phyloP scores from a whole-genome alignment of 1,140 invertebrate species.

The Apolygus lucorum region DNA sequence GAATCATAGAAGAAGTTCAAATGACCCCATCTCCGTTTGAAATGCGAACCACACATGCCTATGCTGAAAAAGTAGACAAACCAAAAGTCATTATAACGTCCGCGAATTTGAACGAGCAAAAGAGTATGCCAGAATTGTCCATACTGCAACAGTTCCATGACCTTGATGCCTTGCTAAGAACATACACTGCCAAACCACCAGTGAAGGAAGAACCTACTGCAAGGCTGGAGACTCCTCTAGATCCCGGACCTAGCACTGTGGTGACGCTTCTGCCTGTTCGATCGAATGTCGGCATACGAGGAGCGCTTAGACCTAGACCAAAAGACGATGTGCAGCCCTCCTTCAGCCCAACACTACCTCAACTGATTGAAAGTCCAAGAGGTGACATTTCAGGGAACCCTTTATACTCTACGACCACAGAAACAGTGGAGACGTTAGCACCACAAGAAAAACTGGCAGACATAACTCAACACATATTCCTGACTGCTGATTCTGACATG shows the following conservation, averaged over 20 bases:
- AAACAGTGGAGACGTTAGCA: slow-evolving; percentile 5
- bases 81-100: slow-evolving; percentile 5
- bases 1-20: slow-evolving; percentile 11
- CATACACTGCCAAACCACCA: slow-evolving; percentile 29
- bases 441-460: neutral
- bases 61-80: slow-evolving; percentile 10
- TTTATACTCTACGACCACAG: neutral
- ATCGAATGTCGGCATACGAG: slow-evolving; percentile 49
- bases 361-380: neutral
- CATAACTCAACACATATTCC: neutral
- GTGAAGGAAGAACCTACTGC: neutral
- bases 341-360: neutral
- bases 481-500: slow-evolving; percentile 5
- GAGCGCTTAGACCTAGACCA: slow-evolving; percentile 46
- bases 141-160: slow-evolving; percentile 32
- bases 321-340: slow-evolving; percentile 33
- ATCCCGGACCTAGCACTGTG: slow-evolving; percentile 33
- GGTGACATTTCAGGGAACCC: neutral
- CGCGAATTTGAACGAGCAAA: slow-evolving; percentile 5
- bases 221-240: slow-evolving; percentile 11
- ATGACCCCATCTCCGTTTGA: slow-evolving; percentile 7
- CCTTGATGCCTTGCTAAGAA: slow-evolving; percentile 34
- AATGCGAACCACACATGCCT: neutral
- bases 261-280: slow-evolving; percentile 52
- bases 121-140: slow-evolving; percentile 28